Conservation (phyloP, 2,797 vertebrate species). For the Acanthurus tractus region DNA sequence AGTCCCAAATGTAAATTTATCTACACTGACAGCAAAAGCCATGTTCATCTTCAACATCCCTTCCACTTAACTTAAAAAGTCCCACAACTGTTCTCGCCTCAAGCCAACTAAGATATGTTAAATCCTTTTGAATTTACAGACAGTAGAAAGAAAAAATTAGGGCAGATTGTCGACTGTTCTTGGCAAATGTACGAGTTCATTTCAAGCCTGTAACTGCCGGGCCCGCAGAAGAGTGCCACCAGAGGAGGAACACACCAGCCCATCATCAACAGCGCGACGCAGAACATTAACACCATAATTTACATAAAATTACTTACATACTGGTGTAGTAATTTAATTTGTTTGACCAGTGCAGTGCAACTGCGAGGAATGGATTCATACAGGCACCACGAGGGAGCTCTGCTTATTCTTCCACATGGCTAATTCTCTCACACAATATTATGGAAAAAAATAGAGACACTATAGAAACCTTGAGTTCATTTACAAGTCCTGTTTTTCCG, state of each 20-base stretch:
- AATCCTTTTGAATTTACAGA: constrained; percentile 73
- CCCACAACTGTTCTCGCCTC: constrained; percentile 57
- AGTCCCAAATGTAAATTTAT: constrained; percentile 45
- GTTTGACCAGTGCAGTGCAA: constrained; percentile 91
- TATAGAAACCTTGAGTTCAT: constrained; percentile 75
- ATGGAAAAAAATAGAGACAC: constrained; percentile 70
- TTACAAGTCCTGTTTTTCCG: constrained; percentile 57
- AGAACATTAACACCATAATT: constrained; percentile 97
- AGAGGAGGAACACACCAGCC: constrained; percentile 80
- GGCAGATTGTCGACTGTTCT: constrained; percentile 70
- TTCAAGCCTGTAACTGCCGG: constrained; percentile 70
- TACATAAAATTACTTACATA: constrained; percentile 97
- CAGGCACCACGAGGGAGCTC: constrained; percentile 84
- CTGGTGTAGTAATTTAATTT: constrained; percentile 94
- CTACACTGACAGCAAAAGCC: constrained; percentile 62
- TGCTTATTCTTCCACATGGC: constrained; percentile 88
- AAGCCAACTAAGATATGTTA: constrained; percentile 69
- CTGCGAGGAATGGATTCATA: constrained; percentile 90
- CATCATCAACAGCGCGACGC: constrained; percentile 88
- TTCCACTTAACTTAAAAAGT: constrained; percentile 57
- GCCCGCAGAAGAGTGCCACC: constrained; percentile 85
- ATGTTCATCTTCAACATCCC: constrained; percentile 57
- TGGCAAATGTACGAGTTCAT: constrained; percentile 78
- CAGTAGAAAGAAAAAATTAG: constrained; percentile 59
- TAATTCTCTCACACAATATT: constrained; percentile 83